phyloP scores from a whole-genome alignment of 2,888 invertebrate genomes.

The Macrosiphum euphorbiae region DNA sequence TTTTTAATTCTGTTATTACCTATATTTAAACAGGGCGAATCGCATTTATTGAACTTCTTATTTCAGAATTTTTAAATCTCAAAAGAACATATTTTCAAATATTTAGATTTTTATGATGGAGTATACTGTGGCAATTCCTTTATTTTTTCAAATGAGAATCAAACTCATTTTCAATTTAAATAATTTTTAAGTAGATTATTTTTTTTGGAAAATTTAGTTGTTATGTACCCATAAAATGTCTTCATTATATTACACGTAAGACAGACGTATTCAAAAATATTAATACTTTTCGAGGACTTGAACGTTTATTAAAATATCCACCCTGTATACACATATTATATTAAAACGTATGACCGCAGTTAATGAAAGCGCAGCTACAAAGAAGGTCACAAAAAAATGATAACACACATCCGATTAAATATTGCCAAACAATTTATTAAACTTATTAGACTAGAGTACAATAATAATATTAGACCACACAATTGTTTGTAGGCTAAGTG shows the following conservation, averaged over 20 bases:
- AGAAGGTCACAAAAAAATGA: not conserved
- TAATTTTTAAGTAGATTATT: not conserved
- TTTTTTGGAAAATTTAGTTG: not conserved
- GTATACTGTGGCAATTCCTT: not conserved
- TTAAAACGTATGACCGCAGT: not conserved
- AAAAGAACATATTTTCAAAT: not conserved
- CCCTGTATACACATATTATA: not conserved
- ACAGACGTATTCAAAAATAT: not conserved
- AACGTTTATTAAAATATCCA: not conserved
- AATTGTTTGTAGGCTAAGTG: conserved; percentile 42
- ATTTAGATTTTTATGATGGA: not conserved
- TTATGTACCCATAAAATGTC: too few species aligned
- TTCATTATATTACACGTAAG: not conserved
- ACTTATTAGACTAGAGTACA: conserved; percentile 42
- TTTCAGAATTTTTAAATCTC: not conserved
- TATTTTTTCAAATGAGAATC: not conserved
- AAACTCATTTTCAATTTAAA: not conserved
- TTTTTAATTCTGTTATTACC: not conserved
- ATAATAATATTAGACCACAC: conserved; percentile 34
- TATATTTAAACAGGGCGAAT: not conserved
- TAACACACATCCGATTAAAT: not conserved
- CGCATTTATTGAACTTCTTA: not conserved
- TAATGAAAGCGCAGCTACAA: not conserved
- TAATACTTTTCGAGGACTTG: not conserved
- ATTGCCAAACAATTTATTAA: conserved; percentile 59